A percentile compares a stretch with the other conserved stretches of the same genome.
These are phyloP conservation scores for Pseudopodoces humilis DNA, from an alignment of 2,113 vertebrate genomes.

Conservation along the genomic window DNA sequence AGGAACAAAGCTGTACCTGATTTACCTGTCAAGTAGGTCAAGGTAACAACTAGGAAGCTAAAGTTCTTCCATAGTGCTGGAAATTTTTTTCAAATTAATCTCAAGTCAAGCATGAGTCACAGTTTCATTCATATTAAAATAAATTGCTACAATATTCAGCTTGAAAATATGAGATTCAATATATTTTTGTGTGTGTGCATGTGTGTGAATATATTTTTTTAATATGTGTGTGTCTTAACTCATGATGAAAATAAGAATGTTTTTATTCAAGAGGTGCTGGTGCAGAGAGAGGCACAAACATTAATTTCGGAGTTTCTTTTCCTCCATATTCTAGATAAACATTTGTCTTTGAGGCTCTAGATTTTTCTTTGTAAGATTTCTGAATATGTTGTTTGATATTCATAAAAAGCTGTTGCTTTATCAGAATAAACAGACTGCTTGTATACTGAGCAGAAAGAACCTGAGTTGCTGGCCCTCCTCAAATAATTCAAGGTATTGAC, in stretches of 20 bases:
- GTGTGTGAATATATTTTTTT: background rate
- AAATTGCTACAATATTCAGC: background rate
- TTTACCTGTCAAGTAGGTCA: conserved; percentile 33
- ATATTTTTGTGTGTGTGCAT: background rate
- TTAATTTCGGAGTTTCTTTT: background rate
- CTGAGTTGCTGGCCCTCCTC: background rate
- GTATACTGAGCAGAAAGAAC: background rate
- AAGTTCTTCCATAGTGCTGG: background rate
- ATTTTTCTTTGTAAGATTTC: background rate
- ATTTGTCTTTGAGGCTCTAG: background rate
- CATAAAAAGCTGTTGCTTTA: background rate
- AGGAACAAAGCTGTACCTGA: background rate
- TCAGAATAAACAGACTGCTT: background rate
- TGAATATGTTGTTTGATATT: background rate
- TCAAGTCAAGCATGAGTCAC: background rate
- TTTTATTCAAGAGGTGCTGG: background rate
- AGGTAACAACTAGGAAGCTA: background rate
- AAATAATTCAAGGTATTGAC: background rate
- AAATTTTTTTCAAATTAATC: background rate
- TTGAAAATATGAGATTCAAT: background rate
- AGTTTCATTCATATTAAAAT: background rate
- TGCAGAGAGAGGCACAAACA: background rate
- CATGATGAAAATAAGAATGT: background rate
- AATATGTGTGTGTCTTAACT: background rate
- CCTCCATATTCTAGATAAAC: background rate